These are phyloP conservation scores for Acanthococcus lagerstroemiae DNA, from an alignment of 2,888 invertebrate genomes.

Conservation along the genomic window DNA sequence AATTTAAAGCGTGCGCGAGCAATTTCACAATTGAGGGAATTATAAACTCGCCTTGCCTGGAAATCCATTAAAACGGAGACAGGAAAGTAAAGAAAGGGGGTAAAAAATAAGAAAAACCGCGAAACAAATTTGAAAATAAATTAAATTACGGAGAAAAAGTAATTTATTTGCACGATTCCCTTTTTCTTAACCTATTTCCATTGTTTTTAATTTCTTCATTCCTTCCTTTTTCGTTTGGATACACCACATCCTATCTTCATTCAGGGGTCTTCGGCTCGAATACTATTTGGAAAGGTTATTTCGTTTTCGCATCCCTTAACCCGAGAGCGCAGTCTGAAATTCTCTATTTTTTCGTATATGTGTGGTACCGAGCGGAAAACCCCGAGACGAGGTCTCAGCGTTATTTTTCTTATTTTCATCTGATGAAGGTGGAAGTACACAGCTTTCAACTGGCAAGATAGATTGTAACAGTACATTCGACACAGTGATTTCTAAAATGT, in stretches of 20 bases:
- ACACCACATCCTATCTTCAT: background rate
- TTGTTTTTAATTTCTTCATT: slow-evolving; percentile 27
- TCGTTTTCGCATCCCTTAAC: slow-evolving; percentile 12
- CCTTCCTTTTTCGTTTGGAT: background rate
- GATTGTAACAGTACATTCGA: slow-evolving; percentile 15
- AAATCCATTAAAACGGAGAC: background rate
- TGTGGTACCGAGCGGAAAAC: too few species aligned
- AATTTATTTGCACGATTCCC: slow-evolving; percentile 22
- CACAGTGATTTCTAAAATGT: slow-evolving; percentile 20
- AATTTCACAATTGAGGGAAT: background rate
- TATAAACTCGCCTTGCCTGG: background rate
- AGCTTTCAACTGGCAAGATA: slow-evolving; percentile 19
- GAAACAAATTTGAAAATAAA: slow-evolving; percentile 24
- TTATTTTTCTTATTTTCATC: too few species aligned
- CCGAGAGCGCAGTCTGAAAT: too few species aligned
- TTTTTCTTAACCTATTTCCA: slow-evolving; percentile 23
- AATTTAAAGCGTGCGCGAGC: too few species aligned
- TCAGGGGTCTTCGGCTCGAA: slow-evolving; percentile 5
- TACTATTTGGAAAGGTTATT: slow-evolving; percentile 20
- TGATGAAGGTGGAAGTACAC: background rate
- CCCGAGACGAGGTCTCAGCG: too few species aligned
- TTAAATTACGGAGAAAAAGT: slow-evolving; percentile 24
- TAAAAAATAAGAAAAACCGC: background rate
- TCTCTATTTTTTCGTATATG: too few species aligned
- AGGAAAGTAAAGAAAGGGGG: background rate